Evolutionary conservation across 2,888 invertebrate genomes (phyloP).

Genomic region (Melangyna quadrimaculata): DNA sequence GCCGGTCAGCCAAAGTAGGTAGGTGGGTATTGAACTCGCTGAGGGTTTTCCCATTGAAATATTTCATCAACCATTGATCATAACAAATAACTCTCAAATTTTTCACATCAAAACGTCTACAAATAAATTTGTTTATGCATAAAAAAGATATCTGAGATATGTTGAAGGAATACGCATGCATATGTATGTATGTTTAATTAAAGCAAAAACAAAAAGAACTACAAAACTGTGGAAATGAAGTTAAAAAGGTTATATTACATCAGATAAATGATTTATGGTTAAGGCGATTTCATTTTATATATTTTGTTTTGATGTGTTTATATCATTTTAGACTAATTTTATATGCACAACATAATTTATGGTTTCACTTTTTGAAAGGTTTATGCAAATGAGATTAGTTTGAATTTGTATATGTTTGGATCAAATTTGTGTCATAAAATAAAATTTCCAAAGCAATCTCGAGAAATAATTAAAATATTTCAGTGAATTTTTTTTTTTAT

Average conservation of each 20-base stretch:
- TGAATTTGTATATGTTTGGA: background rate
- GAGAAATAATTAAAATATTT: background rate
- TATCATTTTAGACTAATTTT: background rate
- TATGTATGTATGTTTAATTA: background rate
- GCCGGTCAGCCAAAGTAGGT: background rate
- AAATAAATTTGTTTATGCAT: background rate
- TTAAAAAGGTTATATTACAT: background rate
- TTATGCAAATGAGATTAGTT: background rate
- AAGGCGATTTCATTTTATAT: background rate
- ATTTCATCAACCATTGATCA: constrained; percentile 1
- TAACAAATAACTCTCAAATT: background rate
- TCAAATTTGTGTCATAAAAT: background rate
- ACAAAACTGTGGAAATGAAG: background rate
- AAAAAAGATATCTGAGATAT: background rate
- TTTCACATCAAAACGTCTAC: background rate
- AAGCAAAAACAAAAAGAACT: background rate
- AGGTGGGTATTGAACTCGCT: background rate
- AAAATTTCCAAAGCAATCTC: background rate
- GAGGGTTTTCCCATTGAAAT: background rate
- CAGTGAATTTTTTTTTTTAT: background rate
- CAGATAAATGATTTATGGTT: background rate
- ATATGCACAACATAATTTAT: background rate
- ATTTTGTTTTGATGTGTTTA: background rate
- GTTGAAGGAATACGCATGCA: too few species aligned
- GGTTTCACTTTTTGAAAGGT: background rate